Evolutionary conservation across 64 coral and sea anemone genomes (phyloP).

Genomic region (Montipora cactus): DNA sequence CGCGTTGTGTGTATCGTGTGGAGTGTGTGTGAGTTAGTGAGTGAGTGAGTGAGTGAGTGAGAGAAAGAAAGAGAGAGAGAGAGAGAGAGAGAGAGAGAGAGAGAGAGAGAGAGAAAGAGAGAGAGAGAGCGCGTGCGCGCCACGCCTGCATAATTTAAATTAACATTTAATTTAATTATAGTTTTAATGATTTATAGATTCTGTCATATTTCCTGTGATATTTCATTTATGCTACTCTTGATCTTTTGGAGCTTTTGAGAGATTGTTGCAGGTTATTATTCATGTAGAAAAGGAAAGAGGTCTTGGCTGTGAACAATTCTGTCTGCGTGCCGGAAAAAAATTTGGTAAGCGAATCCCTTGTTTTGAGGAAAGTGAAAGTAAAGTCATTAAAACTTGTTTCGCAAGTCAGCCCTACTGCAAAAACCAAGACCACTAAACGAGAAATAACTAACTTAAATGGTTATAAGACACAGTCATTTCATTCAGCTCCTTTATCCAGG

Average conservation of each 20-base stretch:
- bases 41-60: not conserved
- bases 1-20: not conserved
- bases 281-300: not conserved
- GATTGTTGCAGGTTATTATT: not conserved
- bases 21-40: not conserved
- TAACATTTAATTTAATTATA: not conserved
- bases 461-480: not conserved
- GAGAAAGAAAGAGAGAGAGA: not conserved
- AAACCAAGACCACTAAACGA: not conserved
- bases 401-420: not conserved
- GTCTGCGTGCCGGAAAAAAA: not conserved
- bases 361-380: not conserved
- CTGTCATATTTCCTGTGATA: too few relatives aligned
- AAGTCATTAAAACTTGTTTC: not conserved
- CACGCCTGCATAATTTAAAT: not conserved
- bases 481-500: not conserved
- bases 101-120: not conserved
- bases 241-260: not conserved
- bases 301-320: not conserved
- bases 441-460: not conserved
- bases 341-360: not conserved
- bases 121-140: not conserved
- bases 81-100: not conserved
- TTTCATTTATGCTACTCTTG: constrained; percentile 1
- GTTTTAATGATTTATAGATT: not conserved